These are phyloP conservation scores for Ascaphus truei DNA, from an alignment of 2,113 vertebrate genomes.

Conservation along the genomic window DNA sequence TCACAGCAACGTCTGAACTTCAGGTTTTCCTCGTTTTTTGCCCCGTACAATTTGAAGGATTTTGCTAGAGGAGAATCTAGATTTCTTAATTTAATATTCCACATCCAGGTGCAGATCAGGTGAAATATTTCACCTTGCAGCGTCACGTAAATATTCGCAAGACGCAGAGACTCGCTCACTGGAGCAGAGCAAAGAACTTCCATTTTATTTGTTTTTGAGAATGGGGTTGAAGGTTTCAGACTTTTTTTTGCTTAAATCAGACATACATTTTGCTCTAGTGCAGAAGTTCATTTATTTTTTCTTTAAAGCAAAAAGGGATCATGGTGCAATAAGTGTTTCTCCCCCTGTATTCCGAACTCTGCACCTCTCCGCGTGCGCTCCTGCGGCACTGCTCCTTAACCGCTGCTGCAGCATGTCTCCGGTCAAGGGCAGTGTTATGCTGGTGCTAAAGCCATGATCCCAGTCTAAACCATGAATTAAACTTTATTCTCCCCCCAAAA, in stretches of 20 bases:
- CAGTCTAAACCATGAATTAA: not conserved
- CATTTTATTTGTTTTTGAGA: not conserved
- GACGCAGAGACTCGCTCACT: not conserved
- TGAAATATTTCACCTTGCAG: too few relatives aligned
- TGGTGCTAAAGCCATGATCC: slow-evolving; percentile 35
- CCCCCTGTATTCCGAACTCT: not conserved
- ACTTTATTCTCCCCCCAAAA: not conserved
- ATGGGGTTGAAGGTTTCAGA: not conserved
- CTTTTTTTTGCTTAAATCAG: not conserved
- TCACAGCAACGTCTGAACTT: not conserved
- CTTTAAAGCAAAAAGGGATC: slow-evolving; percentile 24
- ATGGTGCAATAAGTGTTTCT: slow-evolving; percentile 23
- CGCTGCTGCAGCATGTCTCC: not conserved
- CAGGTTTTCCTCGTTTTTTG: not conserved
- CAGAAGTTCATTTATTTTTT: not conserved
- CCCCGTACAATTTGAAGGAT: not conserved
- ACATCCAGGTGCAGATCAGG: not conserved
- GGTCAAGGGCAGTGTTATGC: slow-evolving; percentile 10
- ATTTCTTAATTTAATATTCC: not conserved
- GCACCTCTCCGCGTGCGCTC: slow-evolving; percentile 2
- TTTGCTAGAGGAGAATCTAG: not conserved
- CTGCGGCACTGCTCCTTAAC: slow-evolving; percentile 6
- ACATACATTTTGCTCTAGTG: not conserved
- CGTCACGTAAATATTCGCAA: not conserved
- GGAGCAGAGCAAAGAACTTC: slow-evolving; percentile 10